Evolutionary conservation across 2,797 vertebrate genomes (phyloP).

Genomic region (Pseudochirops cupreus): DNA sequence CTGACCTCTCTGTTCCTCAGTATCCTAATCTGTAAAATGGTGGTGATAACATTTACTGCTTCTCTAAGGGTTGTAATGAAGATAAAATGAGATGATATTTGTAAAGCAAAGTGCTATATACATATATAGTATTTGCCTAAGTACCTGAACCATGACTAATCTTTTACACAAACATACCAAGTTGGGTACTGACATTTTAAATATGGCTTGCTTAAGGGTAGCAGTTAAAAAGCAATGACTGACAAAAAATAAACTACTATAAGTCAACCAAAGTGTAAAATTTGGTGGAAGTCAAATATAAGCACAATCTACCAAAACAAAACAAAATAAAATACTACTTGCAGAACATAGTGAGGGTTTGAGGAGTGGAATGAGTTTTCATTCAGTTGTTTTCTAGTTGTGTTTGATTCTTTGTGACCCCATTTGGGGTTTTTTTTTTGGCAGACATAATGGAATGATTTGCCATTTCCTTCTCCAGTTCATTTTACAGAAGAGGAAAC

Average conservation of each 20-base stretch:
- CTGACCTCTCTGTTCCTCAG: not conserved
- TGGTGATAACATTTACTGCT: not conserved
- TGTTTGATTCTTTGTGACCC: not conserved
- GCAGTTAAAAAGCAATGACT: constrained; percentile 54
- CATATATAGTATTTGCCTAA: constrained; percentile 61
- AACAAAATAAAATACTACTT: constrained; percentile 56
- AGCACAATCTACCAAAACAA: constrained; percentile 34
- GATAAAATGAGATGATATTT: not conserved
- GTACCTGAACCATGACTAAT: constrained; percentile 54
- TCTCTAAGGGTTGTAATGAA: not conserved
- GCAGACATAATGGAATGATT: not conserved
- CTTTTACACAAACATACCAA: constrained; percentile 51
- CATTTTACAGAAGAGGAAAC: not conserved
- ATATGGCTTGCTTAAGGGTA: constrained; percentile 27
- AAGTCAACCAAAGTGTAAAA: constrained; percentile 49
- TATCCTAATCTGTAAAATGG: not conserved
- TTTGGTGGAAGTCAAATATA: constrained; percentile 54
- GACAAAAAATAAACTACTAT: constrained; percentile 46
- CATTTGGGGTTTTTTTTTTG: not conserved
- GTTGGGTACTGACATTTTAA: not conserved
- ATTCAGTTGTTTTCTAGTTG: not conserved
- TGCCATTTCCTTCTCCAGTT: not conserved
- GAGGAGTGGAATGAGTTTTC: not conserved
- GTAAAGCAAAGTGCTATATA: not conserved
- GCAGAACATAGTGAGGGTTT: constrained; percentile 15